These are phyloP conservation scores for Drosophila siamana DNA, from an alignment of 2,888 invertebrate species.

Conservation along the genomic window DNA sequence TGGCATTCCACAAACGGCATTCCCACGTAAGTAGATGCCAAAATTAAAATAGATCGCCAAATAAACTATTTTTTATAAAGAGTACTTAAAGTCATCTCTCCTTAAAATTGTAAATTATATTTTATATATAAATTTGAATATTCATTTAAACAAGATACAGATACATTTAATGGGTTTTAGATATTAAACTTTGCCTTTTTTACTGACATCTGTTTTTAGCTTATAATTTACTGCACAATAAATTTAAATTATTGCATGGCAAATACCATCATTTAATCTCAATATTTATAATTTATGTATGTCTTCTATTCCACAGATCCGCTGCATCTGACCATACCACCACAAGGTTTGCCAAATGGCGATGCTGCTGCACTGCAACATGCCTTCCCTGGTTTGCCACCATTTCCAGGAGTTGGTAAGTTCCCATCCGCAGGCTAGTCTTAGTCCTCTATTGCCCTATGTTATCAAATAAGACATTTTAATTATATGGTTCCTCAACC, in stretches of 20 bases:
- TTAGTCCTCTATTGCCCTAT: slow-evolving; percentile 2
- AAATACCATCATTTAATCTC: no score
- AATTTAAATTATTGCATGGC: no score
- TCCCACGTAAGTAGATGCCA: slow-evolving; percentile 95
- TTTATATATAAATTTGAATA: no score
- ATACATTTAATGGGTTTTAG: no score
- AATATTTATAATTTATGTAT: background rate
- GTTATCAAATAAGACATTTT: slow-evolving; percentile 31
- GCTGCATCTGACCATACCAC: slow-evolving; percentile 93
- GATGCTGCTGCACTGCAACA: slow-evolving; percentile 94
- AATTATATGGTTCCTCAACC: slow-evolving; percentile 15
- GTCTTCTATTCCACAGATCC: slow-evolving; percentile 82
- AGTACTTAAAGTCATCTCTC: no score
- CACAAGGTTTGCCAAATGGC: slow-evolving; percentile 95
- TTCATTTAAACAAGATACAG: no score
- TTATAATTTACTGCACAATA: no score
- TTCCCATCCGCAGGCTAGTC: slow-evolving; percentile 68
- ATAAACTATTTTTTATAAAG: no score
- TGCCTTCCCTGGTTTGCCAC: slow-evolving; percentile 94
- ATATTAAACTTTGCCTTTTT: no score
- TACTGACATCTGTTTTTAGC: no score
- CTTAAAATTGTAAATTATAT: no score
- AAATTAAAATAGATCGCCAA: no score
- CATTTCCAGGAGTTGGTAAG: slow-evolving; percentile 98
- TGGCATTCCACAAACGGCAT: slow-evolving; percentile 95